These are phyloP conservation scores for Girardia tigrina DNA, from an alignment of 2,888 invertebrate species.

Conservation along the genomic window DNA sequence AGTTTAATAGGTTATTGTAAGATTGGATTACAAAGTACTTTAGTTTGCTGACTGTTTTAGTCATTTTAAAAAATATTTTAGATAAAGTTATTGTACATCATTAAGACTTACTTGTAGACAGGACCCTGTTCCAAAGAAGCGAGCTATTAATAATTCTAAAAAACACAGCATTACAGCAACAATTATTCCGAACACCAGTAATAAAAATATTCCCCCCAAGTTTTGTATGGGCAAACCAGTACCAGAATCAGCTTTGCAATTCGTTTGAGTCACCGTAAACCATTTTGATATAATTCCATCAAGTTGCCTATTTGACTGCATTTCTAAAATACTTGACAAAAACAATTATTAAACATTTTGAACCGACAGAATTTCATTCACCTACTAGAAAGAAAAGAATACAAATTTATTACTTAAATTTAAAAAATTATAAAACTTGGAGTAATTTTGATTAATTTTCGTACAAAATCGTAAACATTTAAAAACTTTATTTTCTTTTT, in stretches of 20 bases:
- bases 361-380: too few species aligned
- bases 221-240: background rate
- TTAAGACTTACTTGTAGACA: background rate
- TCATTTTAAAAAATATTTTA: too few species aligned
- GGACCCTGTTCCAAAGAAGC: background rate
- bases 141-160: background rate
- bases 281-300: background rate
- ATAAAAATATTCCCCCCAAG: background rate
- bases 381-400: too few species aligned
- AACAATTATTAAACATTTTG: background rate
- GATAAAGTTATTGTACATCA: too few species aligned
- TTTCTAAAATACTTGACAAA: background rate
- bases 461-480: too few species aligned
- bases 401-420: too few species aligned
- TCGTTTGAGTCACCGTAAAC: background rate
- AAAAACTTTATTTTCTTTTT: too few species aligned
- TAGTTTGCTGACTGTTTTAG: too few species aligned
- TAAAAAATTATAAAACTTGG: too few species aligned
- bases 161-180: background rate
- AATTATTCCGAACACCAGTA: background rate
- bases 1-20: too few species aligned
- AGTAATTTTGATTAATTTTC: too few species aligned
- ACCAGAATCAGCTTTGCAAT: background rate
- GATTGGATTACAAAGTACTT: too few species aligned
- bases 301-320: background rate